Percentiles rank a stretch among this genome's conserved stretches.
phyloP scores from a whole-genome alignment of 35 echinoderm and acorn worm genomes.

The Patiria miniata region DNA sequence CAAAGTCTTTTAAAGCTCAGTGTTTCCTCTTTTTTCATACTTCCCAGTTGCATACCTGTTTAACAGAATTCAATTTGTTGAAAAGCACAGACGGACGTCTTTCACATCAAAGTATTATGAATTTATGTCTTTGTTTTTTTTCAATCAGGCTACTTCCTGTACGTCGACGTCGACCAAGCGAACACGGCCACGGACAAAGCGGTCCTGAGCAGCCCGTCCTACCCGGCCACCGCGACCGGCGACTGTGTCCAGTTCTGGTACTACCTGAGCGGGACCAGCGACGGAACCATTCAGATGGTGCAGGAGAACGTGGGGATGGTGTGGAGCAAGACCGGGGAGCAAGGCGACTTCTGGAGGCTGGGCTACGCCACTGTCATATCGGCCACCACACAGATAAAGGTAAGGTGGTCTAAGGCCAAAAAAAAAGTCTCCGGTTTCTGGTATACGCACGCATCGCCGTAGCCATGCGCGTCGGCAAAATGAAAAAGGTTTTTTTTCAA shows the following conservation, averaged over 20 bases:
- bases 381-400: conserved; percentile 3
- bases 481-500: too few species aligned
- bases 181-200: background rate
- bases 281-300: conserved; percentile 14
- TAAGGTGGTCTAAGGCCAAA: too few species aligned
- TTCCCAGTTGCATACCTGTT: too few species aligned
- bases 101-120: background rate
- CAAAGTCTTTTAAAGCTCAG: too few species aligned
- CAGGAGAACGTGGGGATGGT: background rate
- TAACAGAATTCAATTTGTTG: too few species aligned
- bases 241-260: conserved; percentile 60
- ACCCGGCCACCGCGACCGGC: conserved; percentile 15
- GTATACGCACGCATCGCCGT: too few species aligned
- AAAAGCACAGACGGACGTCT: too few species aligned
- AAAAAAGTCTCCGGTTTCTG: too few species aligned
- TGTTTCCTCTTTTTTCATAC: too few species aligned
- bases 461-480: too few species aligned
- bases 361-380: conserved; percentile 13
- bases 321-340: conserved; percentile 27
- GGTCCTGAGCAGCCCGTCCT: background rate
- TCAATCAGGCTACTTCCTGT: background rate
- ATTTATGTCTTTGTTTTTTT: background rate
- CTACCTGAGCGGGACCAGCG: conserved; percentile 40
- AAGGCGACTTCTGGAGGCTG: conserved; percentile 41
- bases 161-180: background rate